Base-by-base conservation (phyloP, 2,797 vertebrate genomes). In the Microtus obscurus region DNA sequence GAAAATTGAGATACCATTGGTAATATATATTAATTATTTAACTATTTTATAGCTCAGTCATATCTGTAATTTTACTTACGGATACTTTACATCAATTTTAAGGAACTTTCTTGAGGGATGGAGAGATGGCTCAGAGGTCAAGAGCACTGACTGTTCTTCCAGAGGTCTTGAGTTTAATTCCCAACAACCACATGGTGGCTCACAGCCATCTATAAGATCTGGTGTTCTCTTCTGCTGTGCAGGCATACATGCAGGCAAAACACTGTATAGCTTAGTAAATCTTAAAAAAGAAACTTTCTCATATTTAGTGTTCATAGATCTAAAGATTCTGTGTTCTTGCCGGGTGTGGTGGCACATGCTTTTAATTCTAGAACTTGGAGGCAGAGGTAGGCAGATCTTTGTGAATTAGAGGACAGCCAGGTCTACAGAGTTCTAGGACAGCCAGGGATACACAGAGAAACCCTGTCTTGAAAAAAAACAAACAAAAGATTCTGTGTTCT, bases 251-350 rank as follows among this genome's bases (percentile, higher is more conserved):
- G 53, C 53, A 56, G 56, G 56, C 56, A 56, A 56, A 21, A 56
- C 19, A 56, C 56, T 21, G 19, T 56, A 56, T 56, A 56, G 56
- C 17, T 56, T 56, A 56, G 56, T 56, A 56, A 56, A 56, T 56
- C 56, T 56, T 56, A 56, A 56, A 56, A 56, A 56, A 56, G 19
- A 34, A 82, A 82, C 92, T 89, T 92, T 31, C 34, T 95, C 80
- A 79, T 69, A 95, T 56, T 89, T 17, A 93, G 8, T 91, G 34
- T 89, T 92, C 51, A 87, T 51, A 87, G 78, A 94, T 63, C 69
- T 83, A 67, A 92, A 92, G 61, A 59, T 40, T 88, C 37, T n/a
- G 9, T 88, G 43, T 86, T 69, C 45, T 85, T 95, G 71, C 37
- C 40, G 37, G 10, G 21, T 23, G 9, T 40, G 37, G 19, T 73